Conservation (phyloP, 1,140 invertebrate species). For the Penaeus japonicus region DNA sequence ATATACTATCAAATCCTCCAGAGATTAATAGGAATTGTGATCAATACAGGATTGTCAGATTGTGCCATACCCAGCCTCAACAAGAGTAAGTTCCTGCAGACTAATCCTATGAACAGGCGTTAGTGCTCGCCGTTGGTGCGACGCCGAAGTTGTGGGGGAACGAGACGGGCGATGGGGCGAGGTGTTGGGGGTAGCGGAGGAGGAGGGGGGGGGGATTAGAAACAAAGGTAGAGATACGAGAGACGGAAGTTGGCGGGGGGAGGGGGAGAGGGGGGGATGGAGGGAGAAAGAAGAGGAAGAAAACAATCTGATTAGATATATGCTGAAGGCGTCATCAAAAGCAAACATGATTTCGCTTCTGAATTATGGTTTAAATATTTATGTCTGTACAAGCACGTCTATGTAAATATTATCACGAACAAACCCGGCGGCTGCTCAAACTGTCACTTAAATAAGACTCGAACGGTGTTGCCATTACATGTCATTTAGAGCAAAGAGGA, state of each 20-base stretch:
- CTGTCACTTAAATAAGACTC: not conserved
- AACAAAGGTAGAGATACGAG: not conserved
- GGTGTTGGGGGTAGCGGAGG: not conserved
- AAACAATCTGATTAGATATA: too few species aligned
- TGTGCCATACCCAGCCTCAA: not conserved
- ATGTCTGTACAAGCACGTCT: not conserved
- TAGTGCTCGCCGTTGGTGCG: too few species aligned
- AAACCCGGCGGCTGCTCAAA: not conserved
- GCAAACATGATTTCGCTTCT: not conserved
- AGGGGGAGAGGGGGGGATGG: not conserved
- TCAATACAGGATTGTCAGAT: not conserved
- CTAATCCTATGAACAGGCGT: too few species aligned
- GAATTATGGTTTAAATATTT: constrained; percentile 40
- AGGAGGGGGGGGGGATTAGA: not conserved
- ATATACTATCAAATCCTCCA: not conserved
- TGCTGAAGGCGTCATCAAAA: too few species aligned
- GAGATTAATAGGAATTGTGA: not conserved
- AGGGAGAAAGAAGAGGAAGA: not conserved
- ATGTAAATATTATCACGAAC: constrained; percentile 34
- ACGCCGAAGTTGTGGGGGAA: not conserved
- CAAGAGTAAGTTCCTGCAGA: too few species aligned
- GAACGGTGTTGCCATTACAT: too few species aligned
- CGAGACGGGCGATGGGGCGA: not conserved
- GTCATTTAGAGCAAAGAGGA: too few species aligned
- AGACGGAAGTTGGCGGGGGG: not conserved